Evolutionary conservation across 2,113 vertebrate species (phyloP), one percentile per base, ranked within the genome.

Genomic region (Myxocyprinus asiaticus): DNA sequence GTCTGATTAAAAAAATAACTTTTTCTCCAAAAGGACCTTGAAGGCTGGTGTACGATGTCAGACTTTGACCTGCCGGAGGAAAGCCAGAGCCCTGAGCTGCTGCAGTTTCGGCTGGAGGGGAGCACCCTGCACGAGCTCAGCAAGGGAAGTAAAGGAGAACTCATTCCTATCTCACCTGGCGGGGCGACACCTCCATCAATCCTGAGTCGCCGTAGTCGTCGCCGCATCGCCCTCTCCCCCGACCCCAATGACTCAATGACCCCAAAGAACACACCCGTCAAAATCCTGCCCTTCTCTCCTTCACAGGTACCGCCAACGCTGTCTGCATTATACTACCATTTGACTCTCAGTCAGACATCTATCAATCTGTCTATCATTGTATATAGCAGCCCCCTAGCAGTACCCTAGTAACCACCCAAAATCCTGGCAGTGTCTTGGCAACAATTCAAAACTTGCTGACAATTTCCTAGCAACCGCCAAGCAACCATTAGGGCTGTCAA

Each of bases 261-360:
- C 0, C 97, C 98, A 7, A 99, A 98, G 86, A 96, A 94, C 89
- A 99, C 97, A 0, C 98, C 98, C 0, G 97, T 99, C 61, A 99
- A 99, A 88, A 92, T 89, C 72, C 86, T 99, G 86, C 96, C 97
- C 14, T 99, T 99, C 87, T 99, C 97, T 12, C 98, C 98, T 3
- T 99, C 98, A 67, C 97, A 99, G 91, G 98, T 99, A 88, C 0
- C 47, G 0, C 50, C 61, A 53, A 42, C 61, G 7, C 9, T n/a
- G 1, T 15, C 11, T 5, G 11, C 4, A 9, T 67, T 11, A 3
- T 12, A 22, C 7, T 48, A 0, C 7, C 47, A 48, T 8, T 6
- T 48, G 47, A 48, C 5, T 48, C 45, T 9, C 7, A 51, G 10
- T 9, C 4, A 0, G 50, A 51, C 50, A 51, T 48, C 47, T 48